Base-by-base conservation (phyloP, 2,888 invertebrate species). In the Drosophila mayaguana region DNA sequence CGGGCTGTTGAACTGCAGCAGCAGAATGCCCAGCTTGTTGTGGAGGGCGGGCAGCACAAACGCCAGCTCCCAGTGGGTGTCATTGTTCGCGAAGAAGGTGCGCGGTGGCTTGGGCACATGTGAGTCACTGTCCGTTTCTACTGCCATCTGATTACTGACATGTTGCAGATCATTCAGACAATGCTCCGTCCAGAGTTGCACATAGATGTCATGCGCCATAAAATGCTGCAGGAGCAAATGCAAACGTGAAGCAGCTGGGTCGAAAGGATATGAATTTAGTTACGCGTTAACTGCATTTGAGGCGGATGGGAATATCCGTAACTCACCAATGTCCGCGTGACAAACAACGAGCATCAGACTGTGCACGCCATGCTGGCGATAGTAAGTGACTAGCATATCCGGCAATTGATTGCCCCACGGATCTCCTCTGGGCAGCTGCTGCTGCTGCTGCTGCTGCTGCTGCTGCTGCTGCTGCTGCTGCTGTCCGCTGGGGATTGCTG, bases 311-410 rank as follows among this genome's bases (percentile, higher is more conserved):
- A 45, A 16, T 46, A 18, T 18, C 32, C 60, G 62, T 69, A 78
- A 84, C 80, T 84, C 79, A 89, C 88, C 82, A 54, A 80, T 81
- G 77, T 91, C 88, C 67, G 80, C 70, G 48, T 88, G 83, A 77
- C 92, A 92, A 73, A 89, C 83, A 71, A 92, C 82, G 55, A 92
- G 63, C 71, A 83, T 81, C 63, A 92, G 73, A 66, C 89, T 91
- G 34, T 82, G 83, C 51, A 91, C 92, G 65, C 90, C 91, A 70
- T 91, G 86, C 67, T 79, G 84, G 62, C 81, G 88, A 86, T 91
- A 92, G 80, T 92, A 92, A 71, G 88, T 85, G 72, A 88, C 82
- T 77, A 89, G 77, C 72, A 90, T 89, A 81, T 84, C 88, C 88
- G 84, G 84, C 88, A 84, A 84, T 74, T 87, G 88, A 89, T 89